Conservation (phyloP, 2,797 vertebrate genomes). For the Pteropus rufus region DNA sequence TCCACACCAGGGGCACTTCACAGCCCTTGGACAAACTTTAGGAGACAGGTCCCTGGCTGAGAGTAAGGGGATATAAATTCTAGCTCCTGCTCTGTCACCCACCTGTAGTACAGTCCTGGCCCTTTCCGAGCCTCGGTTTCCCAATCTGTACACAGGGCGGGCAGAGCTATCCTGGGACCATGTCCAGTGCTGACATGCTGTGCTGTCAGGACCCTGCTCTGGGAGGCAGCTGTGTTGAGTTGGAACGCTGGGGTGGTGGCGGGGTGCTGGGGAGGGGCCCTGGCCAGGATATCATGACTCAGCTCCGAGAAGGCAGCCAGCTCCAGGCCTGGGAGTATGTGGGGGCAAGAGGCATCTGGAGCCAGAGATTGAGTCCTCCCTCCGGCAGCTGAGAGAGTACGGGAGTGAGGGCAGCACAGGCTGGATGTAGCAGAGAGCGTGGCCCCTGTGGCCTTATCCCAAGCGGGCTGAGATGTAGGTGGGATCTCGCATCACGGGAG, state of each 20-base stretch:
- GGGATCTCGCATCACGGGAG: neutral
- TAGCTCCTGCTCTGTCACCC: neutral
- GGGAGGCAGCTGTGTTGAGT: neutral
- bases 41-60: neutral
- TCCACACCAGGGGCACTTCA: neutral
- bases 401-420: neutral
- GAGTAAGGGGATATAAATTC: neutral
- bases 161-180: neutral
- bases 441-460: neutral
- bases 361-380: neutral
- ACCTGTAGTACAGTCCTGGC: neutral
- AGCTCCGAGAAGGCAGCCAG: slow-evolving; percentile 49
- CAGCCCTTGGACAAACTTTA: neutral
- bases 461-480: neutral
- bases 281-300: slow-evolving; percentile 51
- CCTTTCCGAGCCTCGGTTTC: slow-evolving; percentile 2
- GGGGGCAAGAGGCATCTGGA: slow-evolving; percentile 15
- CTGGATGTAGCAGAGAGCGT: neutral
- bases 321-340: neutral
- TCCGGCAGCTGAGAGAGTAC: neutral
- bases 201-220: neutral
- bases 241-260: neutral
- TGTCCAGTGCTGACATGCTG: neutral
- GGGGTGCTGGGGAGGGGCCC: neutral
- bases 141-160: neutral